Base-by-base conservation (phyloP, 2,797 vertebrate species). In the Spondyliosoma cantharus region DNA sequence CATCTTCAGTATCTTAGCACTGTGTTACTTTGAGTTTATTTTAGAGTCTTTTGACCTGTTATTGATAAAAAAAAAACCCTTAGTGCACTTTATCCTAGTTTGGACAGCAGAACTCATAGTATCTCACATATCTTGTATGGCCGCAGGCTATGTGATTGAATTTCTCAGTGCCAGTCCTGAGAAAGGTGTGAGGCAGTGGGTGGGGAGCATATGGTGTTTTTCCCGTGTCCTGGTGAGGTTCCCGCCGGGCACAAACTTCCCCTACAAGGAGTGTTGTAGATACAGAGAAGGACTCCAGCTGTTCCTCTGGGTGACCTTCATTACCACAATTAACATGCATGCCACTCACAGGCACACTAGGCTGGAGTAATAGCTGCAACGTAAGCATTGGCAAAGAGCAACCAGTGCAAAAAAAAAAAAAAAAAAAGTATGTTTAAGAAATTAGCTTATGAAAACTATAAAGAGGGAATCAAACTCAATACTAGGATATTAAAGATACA, bases 321-420 rank as follows among this genome's bases (percentile, higher is more conserved):
- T 96, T 95, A 95, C 58, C 78, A 80, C 85, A 93, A 95, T 95
- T 94, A 95, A 86, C 81, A 93, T 84, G 90, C 67, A 78, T 69
- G 92, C 89, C 94, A 94, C 67, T 95, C 93, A 94, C 15, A 86
- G 74, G 52, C 80, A 79, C 60, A 72, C 49, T 24, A 16, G 57
- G 63, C 71, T 78, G 73, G 57, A 46, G 62, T 67, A 52, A 66
- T 80, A 52, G 50, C 42, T 84, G 70, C 58, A 76, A 29, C 63
- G 53, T 45, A 59, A 68, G 73, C 54, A 68, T 24, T 32, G 57
- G 54, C 32, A 61, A 37, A 70, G 63, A 64, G 24, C 6, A 6
- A 32, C 11, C 62, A 72, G n/a, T 43, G 49, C 7, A 2, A 37
- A 62, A 15, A 11, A 17, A 16, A 48, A 27, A 50, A 7, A 12